These are phyloP conservation scores for Scaptomyza montana DNA, from an alignment of 1,140 invertebrate species.

Conservation along the genomic window DNA sequence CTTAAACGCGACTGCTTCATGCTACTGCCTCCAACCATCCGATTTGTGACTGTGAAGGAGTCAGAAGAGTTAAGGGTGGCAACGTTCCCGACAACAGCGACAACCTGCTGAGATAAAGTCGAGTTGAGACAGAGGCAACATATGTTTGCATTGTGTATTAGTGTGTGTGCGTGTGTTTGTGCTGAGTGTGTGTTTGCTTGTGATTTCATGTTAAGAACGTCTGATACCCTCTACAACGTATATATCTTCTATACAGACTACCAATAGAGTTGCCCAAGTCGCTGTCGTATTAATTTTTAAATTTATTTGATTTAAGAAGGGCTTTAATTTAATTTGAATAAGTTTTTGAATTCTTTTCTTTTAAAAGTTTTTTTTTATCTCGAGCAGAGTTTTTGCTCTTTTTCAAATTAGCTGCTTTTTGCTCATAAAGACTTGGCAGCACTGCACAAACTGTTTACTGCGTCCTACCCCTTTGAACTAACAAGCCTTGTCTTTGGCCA, in stretches of 20 bases:
- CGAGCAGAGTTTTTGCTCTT: background rate
- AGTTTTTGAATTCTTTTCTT: too few relatives aligned
- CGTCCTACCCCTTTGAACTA: background rate
- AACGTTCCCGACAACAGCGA: slow-evolving; percentile 16
- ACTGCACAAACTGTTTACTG: background rate
- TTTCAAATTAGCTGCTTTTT: background rate
- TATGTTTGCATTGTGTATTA: slow-evolving; percentile 57
- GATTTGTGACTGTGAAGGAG: slow-evolving; percentile 24
- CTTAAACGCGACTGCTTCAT: slow-evolving; percentile 62
- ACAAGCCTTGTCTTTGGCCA: background rate
- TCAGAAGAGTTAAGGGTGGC: background rate
- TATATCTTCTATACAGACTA: background rate
- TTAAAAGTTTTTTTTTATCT: too few relatives aligned
- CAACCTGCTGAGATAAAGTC: slow-evolving; percentile 61
- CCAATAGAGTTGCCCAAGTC: background rate
- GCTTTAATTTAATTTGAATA: too few relatives aligned
- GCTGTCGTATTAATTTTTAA: too few relatives aligned
- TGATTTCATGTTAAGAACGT: slow-evolving; percentile 67
- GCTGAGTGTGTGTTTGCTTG: slow-evolving; percentile 22
- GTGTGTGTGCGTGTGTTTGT: slow-evolving; percentile 31
- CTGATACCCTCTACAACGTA: slow-evolving; percentile 55
- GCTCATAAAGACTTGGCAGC: background rate
- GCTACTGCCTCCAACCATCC: background rate
- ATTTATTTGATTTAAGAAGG: too few relatives aligned
- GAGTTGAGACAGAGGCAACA: slow-evolving; percentile 41